phyloP scores from a whole-genome alignment of 2,113 vertebrate species.

The human (Homo sapiens) region GRCh38 chr3:87494001-87494500 shows the following conservation, averaged over 20 bases:
- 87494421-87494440: too few relatives aligned
- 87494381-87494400: accelerated
- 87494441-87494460: too few relatives aligned
- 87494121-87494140: too few relatives aligned
- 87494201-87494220: accelerated
- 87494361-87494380: too few relatives aligned
- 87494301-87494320: too few relatives aligned
- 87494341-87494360: accelerated
- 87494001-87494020: background rate
- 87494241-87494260: accelerated
- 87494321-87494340: too few relatives aligned
- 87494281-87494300: too few relatives aligned
- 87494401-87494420: accelerated
- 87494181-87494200: too few relatives aligned
- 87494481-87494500: too few relatives aligned
- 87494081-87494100: background rate
- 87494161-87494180: background rate
- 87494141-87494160: accelerated
- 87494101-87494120: background rate
- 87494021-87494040: background rate
- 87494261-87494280: too few relatives aligned
- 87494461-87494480: too few relatives aligned
- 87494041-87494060: background rate
- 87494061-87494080: background rate
- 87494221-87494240: too few relatives aligned